Conservation (phyloP, 2,113 vertebrate genomes). For the Gallinago media region DNA sequence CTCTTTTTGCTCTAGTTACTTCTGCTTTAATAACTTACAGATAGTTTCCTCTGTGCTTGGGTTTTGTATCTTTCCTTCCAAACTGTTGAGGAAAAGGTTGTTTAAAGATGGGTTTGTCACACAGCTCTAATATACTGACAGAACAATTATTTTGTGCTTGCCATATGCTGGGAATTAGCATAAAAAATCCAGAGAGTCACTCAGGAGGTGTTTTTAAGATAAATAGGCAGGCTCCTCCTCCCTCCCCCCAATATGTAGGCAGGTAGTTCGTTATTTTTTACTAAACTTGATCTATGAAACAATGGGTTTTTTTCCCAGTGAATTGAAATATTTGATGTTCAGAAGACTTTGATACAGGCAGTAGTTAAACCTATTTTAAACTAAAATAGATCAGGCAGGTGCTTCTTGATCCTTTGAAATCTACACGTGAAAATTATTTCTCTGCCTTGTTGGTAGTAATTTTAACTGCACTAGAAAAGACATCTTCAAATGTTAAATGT, state of each 20-base stretch:
- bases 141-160: background rate
- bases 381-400: background rate
- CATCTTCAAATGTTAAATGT: background rate
- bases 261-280: background rate
- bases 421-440: background rate
- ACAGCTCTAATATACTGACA: background rate
- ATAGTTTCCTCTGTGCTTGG: background rate
- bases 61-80: background rate
- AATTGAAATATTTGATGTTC: background rate
- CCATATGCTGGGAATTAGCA: background rate
- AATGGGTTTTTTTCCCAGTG: background rate
- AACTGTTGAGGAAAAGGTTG: background rate
- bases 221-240: background rate
- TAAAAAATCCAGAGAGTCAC: background rate
- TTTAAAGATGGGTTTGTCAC: background rate
- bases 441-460: background rate
- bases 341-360: background rate
- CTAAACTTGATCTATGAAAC: background rate
- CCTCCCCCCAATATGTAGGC: background rate
- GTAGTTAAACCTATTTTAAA: background rate
- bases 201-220: background rate
- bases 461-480: background rate
- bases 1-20: background rate
- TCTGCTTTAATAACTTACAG: background rate
- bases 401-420: background rate